A percentile compares a stretch with the other conserved stretches of the same genome.
These are phyloP conservation scores for Drosophila ohnishii DNA, from an alignment of 1,140 invertebrate genomes.

Conservation along the genomic window DNA sequence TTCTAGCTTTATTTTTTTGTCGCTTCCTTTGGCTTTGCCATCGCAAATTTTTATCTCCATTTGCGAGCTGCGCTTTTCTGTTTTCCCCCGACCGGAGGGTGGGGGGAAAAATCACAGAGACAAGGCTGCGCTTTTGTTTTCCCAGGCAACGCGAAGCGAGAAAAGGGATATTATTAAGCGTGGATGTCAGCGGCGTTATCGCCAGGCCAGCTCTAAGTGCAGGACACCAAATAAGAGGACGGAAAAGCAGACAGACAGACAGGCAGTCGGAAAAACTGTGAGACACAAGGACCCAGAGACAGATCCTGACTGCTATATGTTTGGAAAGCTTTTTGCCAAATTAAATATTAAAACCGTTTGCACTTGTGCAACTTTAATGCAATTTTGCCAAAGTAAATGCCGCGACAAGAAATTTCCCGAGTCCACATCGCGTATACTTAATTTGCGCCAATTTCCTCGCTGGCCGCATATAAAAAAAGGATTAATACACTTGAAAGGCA, in stretches of 20 bases:
- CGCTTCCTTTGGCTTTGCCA: conserved; percentile 75
- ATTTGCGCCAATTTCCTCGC: conserved; percentile 45
- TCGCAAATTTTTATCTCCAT: conserved; percentile 80
- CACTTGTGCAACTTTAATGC: conserved; percentile 82
- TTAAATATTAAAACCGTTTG: conserved; percentile 82
- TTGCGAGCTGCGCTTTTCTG: conserved; percentile 63
- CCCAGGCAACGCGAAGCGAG: conserved; percentile 44
- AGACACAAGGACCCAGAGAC: conserved; percentile 20
- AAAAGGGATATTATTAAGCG: conserved; percentile 79
- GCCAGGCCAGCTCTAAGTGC: conserved; percentile 63
- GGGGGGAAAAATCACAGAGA: conserved; percentile 45
- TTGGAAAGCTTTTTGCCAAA: conserved; percentile 80
- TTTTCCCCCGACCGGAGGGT: conserved; percentile 5
- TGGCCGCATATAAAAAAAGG: conserved; percentile 74
- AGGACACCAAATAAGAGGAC: conserved; percentile 47
- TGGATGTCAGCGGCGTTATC: conserved; percentile 75
- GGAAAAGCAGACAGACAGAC: conserved; percentile 17
- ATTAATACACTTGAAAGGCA: conserved; percentile 76
- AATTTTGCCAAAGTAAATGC: conserved; percentile 77
- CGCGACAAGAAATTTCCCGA: conserved; percentile 42
- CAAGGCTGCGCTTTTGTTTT: conserved; percentile 73
- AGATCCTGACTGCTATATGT: conserved; percentile 38
- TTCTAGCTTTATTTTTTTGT: conserved; percentile 59
- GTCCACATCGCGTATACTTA: conserved; percentile 58
- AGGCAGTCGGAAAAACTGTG: conserved; percentile 7